Evolutionary conservation across 2,113 vertebrate species (phyloP), one percentile per base, ranked within the genome.

Genomic region (Tamias sibiricus): DNA sequence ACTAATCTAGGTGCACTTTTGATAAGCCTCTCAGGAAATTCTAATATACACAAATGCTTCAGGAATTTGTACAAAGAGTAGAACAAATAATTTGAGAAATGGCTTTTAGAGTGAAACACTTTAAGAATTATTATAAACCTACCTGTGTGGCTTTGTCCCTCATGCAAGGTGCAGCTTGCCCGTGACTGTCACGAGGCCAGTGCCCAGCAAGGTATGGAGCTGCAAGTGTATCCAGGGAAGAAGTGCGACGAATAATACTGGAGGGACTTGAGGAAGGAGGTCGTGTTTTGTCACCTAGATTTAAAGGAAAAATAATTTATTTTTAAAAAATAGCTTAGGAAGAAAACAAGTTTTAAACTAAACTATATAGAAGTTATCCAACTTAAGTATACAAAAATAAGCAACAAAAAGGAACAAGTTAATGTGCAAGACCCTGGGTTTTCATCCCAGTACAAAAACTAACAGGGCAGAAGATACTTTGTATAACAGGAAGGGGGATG

Each of bases 61-160:
- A 77, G 37, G 87, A 96, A 72, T 59, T 47, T 37, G 22, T 71
- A 89, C 0, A 26, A n/a, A 90, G 77, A 95, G 40, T 59, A 69
- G 13, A 49, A 88, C 17, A 91, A 35, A 94, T 69, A 90, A 40
- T 6, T 20, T 24, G 49, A 93, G 66, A 75, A 92, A 75, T 1
- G 1, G 16, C 40, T 84, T 62, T 75, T 37, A 80, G 44, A 95
- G 35, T 35, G 74, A 59, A 97, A 94, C 1, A 30, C 62, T 59
- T 92, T 91, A 89, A 94, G n/a, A 86, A 12, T 37, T 57, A 9
- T 87, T 72, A 92, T 71, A 80, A 52, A 87, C 98, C 97, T 98
- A 99, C 99, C 99, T 99, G 99, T 11, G 99, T 99, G 47, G 99
- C 99, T 98, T 99, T 99, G 99, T 99, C 99, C 98, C 99, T 99